phyloP scores from a whole-genome alignment of 2,113 vertebrate genomes.

The Channa maculata region DNA sequence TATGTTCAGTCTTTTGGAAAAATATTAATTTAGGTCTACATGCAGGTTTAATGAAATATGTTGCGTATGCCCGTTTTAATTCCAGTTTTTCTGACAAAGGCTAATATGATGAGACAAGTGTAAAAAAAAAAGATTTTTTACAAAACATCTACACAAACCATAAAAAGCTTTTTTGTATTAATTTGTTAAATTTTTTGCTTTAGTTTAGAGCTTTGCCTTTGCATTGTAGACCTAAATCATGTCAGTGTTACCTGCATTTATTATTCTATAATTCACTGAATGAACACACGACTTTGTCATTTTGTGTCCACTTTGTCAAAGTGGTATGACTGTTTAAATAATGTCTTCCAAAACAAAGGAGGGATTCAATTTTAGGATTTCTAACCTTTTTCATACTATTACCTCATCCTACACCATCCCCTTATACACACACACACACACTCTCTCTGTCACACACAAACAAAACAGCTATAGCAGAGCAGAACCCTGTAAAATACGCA shows the following conservation, averaged over 20 bases:
- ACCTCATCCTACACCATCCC: conserved; percentile 16
- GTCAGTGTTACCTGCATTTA: no score
- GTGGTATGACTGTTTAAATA: not conserved
- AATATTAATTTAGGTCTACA: not conserved
- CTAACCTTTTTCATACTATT: conserved; percentile 9
- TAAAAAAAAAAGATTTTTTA: no score
- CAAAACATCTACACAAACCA: no score
- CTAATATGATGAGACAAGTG: not conserved
- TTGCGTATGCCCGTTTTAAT: not conserved
- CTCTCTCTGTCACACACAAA: not conserved
- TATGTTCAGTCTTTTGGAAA: not conserved
- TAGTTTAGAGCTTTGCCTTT: no score
- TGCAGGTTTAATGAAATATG: not conserved
- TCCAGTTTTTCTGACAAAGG: not conserved
- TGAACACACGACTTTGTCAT: no score
- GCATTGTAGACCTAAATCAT: no score
- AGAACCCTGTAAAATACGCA: not conserved
- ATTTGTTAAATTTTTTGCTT: no score
- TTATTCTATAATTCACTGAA: no score
- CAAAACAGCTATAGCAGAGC: conserved; percentile 8
- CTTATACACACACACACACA: conserved; percentile 1
- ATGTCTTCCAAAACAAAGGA: not conserved
- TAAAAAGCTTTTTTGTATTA: no score
- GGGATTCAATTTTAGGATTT: conserved; percentile 13
- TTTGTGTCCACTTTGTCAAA: not conserved